Percentiles rank a stretch among this genome's conserved stretches.
Evolutionary conservation across 2,888 invertebrate species (phyloP).

Genomic region (Prionchulus punctatus): DNA sequence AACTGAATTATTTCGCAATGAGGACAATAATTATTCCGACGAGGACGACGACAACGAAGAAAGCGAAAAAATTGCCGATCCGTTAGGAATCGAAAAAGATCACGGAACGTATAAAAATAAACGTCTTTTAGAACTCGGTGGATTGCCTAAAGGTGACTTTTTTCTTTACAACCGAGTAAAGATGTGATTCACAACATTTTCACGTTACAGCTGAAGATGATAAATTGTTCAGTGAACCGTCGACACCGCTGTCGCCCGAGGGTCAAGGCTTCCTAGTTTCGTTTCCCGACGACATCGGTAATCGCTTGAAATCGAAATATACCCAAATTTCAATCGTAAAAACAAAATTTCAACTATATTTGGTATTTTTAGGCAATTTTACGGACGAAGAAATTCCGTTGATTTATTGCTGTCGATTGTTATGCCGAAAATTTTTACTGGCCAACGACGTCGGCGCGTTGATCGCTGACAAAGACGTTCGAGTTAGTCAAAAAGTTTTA

Average conservation of each 20-base stretch:
- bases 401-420: constrained; percentile 53
- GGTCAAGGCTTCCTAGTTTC: neutral
- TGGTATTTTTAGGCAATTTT: constrained; percentile 40
- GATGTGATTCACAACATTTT: too few relatives aligned
- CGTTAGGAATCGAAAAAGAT: too few relatives aligned
- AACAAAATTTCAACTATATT: neutral
- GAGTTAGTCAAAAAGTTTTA: constrained; percentile 77
- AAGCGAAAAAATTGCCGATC: too few relatives aligned
- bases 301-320: neutral
- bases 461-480: constrained; percentile 54
- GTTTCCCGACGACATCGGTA: neutral
- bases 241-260: neutral
- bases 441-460: constrained; percentile 43
- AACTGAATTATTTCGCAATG: too few relatives aligned
- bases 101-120: too few relatives aligned
- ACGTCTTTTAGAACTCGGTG: too few relatives aligned
- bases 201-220: neutral
- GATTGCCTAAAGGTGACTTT: too few relatives aligned
- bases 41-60: too few relatives aligned
- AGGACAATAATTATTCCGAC: too few relatives aligned
- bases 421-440: constrained; percentile 56
- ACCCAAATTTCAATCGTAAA: neutral
- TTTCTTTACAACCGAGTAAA: too few relatives aligned
- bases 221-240: neutral
- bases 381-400: constrained; percentile 50